Base-by-base conservation (phyloP, 2,888 invertebrate species). In the Caenorhabditis afra region DNA sequence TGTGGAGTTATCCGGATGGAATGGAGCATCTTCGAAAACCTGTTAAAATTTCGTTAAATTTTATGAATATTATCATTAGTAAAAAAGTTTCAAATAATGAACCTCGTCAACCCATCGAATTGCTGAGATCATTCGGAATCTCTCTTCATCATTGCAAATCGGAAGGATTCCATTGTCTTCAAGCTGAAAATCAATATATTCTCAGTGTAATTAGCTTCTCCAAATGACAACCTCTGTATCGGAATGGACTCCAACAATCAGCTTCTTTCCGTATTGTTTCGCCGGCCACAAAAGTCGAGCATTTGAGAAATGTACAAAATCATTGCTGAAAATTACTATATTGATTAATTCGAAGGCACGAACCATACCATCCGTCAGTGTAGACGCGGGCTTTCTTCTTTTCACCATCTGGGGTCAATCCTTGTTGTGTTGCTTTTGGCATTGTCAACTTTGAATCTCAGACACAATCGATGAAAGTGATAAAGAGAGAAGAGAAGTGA, bases 281-380 rank as follows among this genome's bases (percentile, higher is more conserved):
- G 97, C 97, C 93, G 98, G 96, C 87, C 98, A 93, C 71, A 98
- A 92, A 0, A 97, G 96, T 92, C 98, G 98, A 14, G 98, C 98
- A 92, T 99, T 98, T 0, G 98, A 98, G 92, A 97, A 99, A 92
- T 99, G 98, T 7, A 98, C 97, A 96, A 99, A 97, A 90, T 99
- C 98, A 91, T 97, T 99, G 91, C 97, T 97, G 92, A 81, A 84
- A 16, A 47, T 47, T 53, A 45, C n/a, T n/a, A 20, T 20, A 23
- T 16, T 3, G 1, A 35, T 8, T 45, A 0, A 10, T 0, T 5
- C 0, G n/a, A n/a, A n/a, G n/a, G n/a, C n/a, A n/a, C 22, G 12
- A 23, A 29, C 10, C 45, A 67, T 23, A 86, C 85, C 83, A 85
- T 62, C 87, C 87, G 76, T 87, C 85, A 35, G 82, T 83, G 81